Conservation (phyloP, 2,888 invertebrate species). For the Brachycybe producta region DNA sequence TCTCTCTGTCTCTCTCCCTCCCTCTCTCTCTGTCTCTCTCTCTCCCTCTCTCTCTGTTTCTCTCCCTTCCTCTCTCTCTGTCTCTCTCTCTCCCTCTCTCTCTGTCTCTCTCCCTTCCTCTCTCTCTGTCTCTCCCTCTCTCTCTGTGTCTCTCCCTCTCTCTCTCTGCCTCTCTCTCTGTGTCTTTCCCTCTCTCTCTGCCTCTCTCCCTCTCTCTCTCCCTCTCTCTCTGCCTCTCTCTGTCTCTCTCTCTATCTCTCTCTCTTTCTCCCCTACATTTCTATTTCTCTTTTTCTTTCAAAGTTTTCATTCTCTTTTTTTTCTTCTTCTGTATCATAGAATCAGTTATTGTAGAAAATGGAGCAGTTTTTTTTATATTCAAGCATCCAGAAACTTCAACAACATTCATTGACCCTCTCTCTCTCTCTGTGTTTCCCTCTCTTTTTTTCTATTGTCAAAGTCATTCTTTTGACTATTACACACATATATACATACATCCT, state of each 20-base stretch:
- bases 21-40: no score
- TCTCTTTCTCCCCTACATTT: not conserved
- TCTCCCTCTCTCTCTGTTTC: not conserved
- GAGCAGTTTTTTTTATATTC: no score
- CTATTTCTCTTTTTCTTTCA: not conserved
- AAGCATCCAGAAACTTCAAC: no score
- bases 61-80: not conserved
- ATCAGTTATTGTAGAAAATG: not conserved
- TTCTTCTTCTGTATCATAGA: not conserved
- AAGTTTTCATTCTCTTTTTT: not conserved
- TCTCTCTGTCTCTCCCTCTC: no score
- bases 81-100: not conserved
- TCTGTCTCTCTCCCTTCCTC: not conserved
- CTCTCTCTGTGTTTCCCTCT: no score
- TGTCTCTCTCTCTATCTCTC: not conserved
- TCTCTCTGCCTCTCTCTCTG: not conserved
- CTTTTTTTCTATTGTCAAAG: no score
- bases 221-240: no score
- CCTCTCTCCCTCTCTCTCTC: not conserved
- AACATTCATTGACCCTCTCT: no score
- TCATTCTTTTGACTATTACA: no score
- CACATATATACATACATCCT: no score
- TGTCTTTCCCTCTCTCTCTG: no score
- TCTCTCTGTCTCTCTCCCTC: not conserved
- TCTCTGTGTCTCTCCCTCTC: not conserved